Evolutionary conservation across 1,140 invertebrate genomes (phyloP).

Genomic region (Acromyrmex charruanus): DNA sequence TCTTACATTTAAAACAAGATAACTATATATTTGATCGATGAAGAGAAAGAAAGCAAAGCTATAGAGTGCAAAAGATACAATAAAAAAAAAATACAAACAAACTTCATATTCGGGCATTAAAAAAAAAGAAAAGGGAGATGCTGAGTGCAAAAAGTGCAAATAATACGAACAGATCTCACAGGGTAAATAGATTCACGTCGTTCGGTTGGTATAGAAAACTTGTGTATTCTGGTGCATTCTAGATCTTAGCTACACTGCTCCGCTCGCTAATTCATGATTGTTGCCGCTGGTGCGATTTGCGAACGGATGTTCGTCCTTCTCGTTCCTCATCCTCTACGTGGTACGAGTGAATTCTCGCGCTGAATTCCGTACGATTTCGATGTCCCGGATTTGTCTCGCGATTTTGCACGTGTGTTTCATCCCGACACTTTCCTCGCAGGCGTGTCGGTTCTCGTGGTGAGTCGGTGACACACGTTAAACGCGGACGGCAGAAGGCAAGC

Average conservation of each 20-base stretch:
- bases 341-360: neutral
- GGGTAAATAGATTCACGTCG: neutral
- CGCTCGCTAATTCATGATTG: conserved; percentile 1
- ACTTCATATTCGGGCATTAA: too few relatives aligned
- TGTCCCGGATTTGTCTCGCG: neutral
- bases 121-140: too few relatives aligned
- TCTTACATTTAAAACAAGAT: too few relatives aligned
- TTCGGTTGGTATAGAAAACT: neutral
- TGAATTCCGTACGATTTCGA: neutral
- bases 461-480: neutral
- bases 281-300: neutral
- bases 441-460: neutral
- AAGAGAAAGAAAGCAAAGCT: too few relatives aligned
- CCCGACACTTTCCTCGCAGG: neutral
- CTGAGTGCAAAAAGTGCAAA: too few relatives aligned
- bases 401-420: neutral
- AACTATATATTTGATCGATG: too few relatives aligned
- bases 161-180: too few relatives aligned
- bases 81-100: too few relatives aligned
- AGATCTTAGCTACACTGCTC: neutral
- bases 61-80: too few relatives aligned
- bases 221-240: too few relatives aligned
- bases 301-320: neutral
- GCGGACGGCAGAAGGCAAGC: neutral
- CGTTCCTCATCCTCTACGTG: neutral